These are phyloP conservation scores for Poecile montanus DNA, from an alignment of 2,797 vertebrate genomes.

Conservation along the genomic window DNA sequence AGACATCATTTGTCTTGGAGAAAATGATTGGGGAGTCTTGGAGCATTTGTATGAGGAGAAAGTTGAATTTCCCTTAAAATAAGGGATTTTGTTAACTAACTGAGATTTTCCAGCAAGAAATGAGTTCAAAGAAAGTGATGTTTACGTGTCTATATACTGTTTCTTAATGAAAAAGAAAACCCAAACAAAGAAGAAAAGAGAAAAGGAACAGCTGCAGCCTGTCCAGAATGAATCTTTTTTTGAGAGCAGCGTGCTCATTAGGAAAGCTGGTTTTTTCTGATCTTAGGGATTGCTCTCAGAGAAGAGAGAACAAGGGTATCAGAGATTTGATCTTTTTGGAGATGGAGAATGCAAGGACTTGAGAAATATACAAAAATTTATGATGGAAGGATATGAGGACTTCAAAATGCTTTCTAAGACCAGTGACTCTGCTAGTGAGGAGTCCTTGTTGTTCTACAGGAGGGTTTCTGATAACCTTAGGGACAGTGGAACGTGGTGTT, in stretches of 20 bases:
- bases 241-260: background rate
- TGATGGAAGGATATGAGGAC: background rate
- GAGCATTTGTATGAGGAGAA: background rate
- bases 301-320: too few relatives aligned
- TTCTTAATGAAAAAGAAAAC: background rate
- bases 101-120: background rate
- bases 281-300: background rate
- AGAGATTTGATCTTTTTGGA: too few relatives aligned
- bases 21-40: background rate
- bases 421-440: background rate
- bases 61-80: background rate
- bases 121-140: background rate
- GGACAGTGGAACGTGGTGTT: accelerated
- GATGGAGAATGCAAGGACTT: background rate
- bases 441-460: background rate
- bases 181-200: background rate
- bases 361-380: background rate
- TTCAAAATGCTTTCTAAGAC: background rate
- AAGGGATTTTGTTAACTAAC: background rate
- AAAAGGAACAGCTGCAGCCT: background rate
- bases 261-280: background rate
- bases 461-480: background rate
- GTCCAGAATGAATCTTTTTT: background rate
- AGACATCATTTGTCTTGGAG: background rate
- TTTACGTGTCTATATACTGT: background rate